These are phyloP conservation scores for Bambusicola thoracicus DNA, from an alignment of 2,113 vertebrate species.

Conservation along the genomic window DNA sequence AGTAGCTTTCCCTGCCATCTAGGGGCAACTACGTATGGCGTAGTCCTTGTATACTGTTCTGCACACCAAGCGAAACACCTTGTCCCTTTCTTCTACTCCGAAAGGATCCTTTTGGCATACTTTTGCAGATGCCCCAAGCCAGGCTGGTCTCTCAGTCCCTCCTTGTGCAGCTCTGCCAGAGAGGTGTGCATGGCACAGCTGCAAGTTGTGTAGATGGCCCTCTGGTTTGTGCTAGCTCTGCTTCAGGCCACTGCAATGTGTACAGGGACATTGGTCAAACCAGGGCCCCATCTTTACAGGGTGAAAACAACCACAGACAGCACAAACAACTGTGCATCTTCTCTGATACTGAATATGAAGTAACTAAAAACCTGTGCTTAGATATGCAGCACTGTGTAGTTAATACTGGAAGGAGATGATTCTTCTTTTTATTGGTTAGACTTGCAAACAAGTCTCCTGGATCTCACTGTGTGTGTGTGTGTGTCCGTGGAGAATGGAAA, in stretches of 20 bases:
- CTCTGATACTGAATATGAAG: background rate
- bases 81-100: background rate
- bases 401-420: background rate
- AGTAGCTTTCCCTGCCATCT: background rate
- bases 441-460: background rate
- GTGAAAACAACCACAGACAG: background rate
- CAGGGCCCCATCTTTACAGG: background rate
- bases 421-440: background rate
- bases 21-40: background rate
- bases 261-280: background rate
- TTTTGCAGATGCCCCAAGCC: background rate
- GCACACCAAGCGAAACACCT: background rate
- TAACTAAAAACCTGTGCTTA: background rate
- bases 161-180: background rate
- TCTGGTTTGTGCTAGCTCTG: background rate
- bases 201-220: background rate
- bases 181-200: background rate
- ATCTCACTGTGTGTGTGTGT: fast-evolving
- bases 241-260: background rate
- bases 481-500: background rate
- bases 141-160: background rate
- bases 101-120: background rate
- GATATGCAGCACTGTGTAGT: background rate
- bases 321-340: background rate
- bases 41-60: background rate